These are phyloP conservation scores for Rhynchopsitta pachyrhyncha DNA, from an alignment of 2,113 vertebrate genomes.

Conservation along the genomic window DNA sequence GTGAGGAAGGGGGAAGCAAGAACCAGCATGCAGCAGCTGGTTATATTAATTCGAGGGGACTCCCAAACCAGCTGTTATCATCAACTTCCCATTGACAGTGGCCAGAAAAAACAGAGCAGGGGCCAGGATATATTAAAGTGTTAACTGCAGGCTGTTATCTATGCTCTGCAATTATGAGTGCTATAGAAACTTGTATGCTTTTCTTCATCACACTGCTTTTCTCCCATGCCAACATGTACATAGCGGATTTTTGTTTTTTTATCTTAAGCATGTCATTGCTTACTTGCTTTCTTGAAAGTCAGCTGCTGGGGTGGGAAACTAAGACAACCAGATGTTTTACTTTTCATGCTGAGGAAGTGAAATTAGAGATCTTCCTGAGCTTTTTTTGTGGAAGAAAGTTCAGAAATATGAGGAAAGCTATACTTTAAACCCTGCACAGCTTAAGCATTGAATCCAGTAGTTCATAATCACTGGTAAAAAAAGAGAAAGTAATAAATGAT, in stretches of 20 bases:
- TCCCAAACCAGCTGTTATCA: not conserved
- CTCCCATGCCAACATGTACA: not conserved
- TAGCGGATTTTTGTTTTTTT: slow-evolving; percentile 18
- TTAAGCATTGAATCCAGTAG: not conserved
- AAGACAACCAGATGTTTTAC: slow-evolving; percentile 56
- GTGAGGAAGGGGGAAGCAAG: not conserved
- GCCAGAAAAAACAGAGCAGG: slow-evolving; percentile 20
- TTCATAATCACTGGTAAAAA: not conserved
- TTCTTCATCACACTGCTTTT: not conserved
- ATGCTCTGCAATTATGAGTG: slow-evolving; percentile 14
- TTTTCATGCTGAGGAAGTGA: slow-evolving; percentile 63
- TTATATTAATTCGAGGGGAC: not conserved
- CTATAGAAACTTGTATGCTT: slow-evolving; percentile 4
- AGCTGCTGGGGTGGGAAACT: slow-evolving; percentile 37
- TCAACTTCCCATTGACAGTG: not conserved
- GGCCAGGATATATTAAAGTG: slow-evolving; percentile 8
- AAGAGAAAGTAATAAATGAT: not conserved
- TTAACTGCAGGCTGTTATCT: slow-evolving; percentile 36
- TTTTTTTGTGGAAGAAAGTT: slow-evolving; percentile 52
- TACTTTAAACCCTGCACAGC: not conserved
- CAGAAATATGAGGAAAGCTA: not conserved
- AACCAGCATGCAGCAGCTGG: not conserved
- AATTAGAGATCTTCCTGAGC: slow-evolving; percentile 56
- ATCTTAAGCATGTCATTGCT: slow-evolving; percentile 21
- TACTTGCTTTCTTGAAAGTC: slow-evolving; percentile 24